phyloP scores from a whole-genome alignment of 2,797 vertebrate genomes.

The Bucorvus abyssinicus region DNA sequence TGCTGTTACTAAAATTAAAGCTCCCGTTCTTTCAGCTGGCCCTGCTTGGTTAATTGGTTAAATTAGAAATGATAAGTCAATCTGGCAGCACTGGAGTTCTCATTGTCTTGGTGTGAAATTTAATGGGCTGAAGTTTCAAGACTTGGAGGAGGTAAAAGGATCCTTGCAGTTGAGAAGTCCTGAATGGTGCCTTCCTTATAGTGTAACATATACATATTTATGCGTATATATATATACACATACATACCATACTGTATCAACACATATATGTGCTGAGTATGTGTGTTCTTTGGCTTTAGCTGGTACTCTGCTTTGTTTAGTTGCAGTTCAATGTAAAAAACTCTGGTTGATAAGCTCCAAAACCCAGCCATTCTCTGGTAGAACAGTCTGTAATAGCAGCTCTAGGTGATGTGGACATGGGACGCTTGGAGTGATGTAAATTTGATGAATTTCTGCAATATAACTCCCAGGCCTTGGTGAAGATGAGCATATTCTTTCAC shows the following conservation, averaged over 20 bases:
- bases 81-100: not conserved
- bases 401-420: not conserved
- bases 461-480: slow-evolving; percentile 35
- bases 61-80: not conserved
- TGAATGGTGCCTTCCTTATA: slow-evolving; percentile 18
- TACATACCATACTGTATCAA: slow-evolving; percentile 52
- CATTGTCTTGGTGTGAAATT: not conserved
- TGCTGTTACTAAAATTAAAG: not conserved
- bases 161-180: slow-evolving; percentile 17
- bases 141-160: not conserved
- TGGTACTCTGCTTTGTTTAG: slow-evolving; percentile 53
- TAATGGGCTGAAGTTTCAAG: not conserved
- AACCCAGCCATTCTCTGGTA: slow-evolving; percentile 13
- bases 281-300: slow-evolving; percentile 45
- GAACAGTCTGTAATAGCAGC: not conserved
- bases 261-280: slow-evolving; percentile 50
- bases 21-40: not conserved
- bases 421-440: slow-evolving; percentile 6
- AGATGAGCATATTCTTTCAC: slow-evolving; percentile 17
- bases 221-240: slow-evolving; percentile 31
- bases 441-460: not conserved
- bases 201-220: slow-evolving; percentile 60
- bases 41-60: not conserved
- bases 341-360: slow-evolving; percentile 43
- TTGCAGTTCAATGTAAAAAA: slow-evolving; percentile 26